A percentile compares a stretch with the other conserved stretches of the same genome.
Evolutionary conservation across 2,888 invertebrate genomes (phyloP).

Genomic region (Julus scandinavius): DNA sequence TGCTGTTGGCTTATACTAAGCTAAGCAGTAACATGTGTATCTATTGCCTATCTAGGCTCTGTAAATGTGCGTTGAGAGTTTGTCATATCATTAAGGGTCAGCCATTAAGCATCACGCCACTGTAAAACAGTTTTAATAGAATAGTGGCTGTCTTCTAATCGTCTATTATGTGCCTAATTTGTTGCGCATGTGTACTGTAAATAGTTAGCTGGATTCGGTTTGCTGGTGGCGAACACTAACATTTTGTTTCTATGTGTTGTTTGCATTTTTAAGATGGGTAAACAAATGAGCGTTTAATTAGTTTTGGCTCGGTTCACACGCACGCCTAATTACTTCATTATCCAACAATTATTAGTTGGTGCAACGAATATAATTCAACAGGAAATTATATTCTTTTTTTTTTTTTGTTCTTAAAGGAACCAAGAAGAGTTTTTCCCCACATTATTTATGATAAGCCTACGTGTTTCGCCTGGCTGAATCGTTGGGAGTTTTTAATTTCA

Average conservation of each 20-base stretch:
- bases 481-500: background rate
- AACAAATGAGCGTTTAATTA: constrained; percentile 36
- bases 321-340: constrained; percentile 39
- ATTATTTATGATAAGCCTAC: background rate
- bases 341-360: constrained; percentile 14
- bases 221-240: background rate
- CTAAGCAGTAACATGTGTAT: too few species aligned
- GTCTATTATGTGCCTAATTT: background rate
- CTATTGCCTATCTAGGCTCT: background rate
- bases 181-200: background rate
- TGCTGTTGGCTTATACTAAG: too few species aligned
- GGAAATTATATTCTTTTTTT: constrained; percentile 12
- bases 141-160: background rate
- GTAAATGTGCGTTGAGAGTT: background rate
- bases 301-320: constrained; percentile 37
- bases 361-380: constrained; percentile 10
- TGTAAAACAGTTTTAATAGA: background rate
- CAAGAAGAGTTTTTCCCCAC: background rate
- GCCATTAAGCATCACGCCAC: background rate
- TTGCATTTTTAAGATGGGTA: background rate
- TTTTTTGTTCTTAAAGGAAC: background rate
- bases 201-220: constrained; percentile 1
- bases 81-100: background rate
- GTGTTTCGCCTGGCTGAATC: constrained; percentile 23
- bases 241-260: background rate